Base-by-base conservation (phyloP, 2,797 vertebrate genomes). In the Thalassophryne amazonica region DNA sequence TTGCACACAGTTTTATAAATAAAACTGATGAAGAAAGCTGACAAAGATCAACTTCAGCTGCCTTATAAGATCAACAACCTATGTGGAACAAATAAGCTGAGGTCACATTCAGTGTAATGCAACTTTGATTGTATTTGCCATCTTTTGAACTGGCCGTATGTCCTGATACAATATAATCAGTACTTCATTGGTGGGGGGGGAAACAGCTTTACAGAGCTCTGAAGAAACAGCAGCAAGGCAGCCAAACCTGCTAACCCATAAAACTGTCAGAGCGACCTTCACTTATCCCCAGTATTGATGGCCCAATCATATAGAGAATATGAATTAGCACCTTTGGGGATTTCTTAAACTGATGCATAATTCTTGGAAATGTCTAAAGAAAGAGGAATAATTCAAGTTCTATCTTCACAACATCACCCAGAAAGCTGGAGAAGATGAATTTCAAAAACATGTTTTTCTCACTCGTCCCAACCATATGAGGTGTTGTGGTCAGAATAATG, bases 241-340 rank as follows among this genome's bases (percentile, higher is more conserved):
- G 60, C 61, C 39, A 51, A 72, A 80, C 45, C 59, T 38, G 66
- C 40, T 51, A 68, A 68, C 57, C 59, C 35, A 31, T 86, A 71
- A 86, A 84, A 46, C 83, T 84, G 81, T 83, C 84, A 76, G 25
- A 50, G 52, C 69, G 76, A 87, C 87, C 86, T 89, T 89, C 81
- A 81, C 77, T 82, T 81, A 81, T 72, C 79, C 80, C 62, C 60
- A 59, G 69, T 86, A 86, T 87, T 86, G 81, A 86, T 86, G 74
- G 73, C 75, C 73, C 77, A 85, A 85, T 88, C 85, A 87, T 83
- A 77, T 50, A 22, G 61, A 69, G 81, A 83, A 81, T 84, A 86
- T 85, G 75, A 86, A 84, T 88, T 73, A 84, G 77, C 42, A 62
- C 73, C 77, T 82, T 68, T 25, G 43, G 84, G 77, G 76, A 73